A percentile compares a stretch with the other conserved stretches of the same genome.
These are phyloP conservation scores for Vombatus ursinus DNA, from an alignment of 2,113 vertebrate species.

Conservation along the genomic window DNA sequence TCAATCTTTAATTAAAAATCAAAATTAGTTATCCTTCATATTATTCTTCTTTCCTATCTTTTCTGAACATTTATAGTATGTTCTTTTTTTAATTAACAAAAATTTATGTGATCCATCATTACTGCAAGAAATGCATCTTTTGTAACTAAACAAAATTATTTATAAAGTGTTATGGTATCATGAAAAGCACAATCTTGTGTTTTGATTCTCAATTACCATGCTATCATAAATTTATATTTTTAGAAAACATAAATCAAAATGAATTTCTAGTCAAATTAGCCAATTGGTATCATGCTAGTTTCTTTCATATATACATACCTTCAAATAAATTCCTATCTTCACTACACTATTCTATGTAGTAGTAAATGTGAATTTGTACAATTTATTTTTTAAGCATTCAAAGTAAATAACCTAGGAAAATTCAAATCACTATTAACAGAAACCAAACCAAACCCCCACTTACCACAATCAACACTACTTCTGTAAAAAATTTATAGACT, in stretches of 20 bases:
- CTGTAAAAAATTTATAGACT: neutral
- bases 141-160: constrained; percentile 7
- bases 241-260: constrained; percentile 20
- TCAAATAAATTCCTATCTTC: neutral
- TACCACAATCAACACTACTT: neutral
- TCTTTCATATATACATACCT: neutral
- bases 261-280: constrained; percentile 8
- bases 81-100: constrained; percentile 29
- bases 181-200: neutral
- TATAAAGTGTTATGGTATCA: neutral
- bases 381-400: neutral
- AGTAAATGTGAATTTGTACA: neutral
- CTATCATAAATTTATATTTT: neutral
- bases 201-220: neutral
- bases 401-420: neutral
- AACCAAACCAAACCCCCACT: neutral
- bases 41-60: neutral
- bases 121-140: constrained; percentile 12
- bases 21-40: neutral
- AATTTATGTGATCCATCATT: neutral
- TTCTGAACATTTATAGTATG: neutral
- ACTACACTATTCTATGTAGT: neutral
- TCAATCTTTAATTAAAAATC: neutral
- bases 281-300: neutral
- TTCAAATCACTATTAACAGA: neutral